Conservation (phyloP, 2,888 invertebrate species). For the Cataglyphis livida region DNA sequence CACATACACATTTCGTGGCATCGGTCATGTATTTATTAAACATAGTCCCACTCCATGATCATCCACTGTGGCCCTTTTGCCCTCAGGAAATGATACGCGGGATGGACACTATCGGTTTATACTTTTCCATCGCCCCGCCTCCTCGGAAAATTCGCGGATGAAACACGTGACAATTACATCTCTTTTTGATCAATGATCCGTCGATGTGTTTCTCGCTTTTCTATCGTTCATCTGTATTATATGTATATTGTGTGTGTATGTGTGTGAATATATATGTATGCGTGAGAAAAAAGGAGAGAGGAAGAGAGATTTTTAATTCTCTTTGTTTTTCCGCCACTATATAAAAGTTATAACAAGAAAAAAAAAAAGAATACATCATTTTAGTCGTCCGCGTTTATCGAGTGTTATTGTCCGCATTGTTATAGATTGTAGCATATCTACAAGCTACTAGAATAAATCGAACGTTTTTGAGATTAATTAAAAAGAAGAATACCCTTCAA, state of each 20-base stretch:
- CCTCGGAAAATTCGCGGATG: constrained; percentile 30
- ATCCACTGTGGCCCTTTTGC: constrained; percentile 37
- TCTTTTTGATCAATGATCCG: constrained; percentile 34
- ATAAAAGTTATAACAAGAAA: constrained; percentile 10
- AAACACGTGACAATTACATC: constrained; percentile 42
- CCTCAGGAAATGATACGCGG: constrained; percentile 50
- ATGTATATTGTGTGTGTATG: not conserved
- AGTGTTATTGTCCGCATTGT: constrained; percentile 17
- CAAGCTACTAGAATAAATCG: constrained; percentile 1
- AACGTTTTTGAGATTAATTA: constrained; percentile 4
- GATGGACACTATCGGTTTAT: constrained; percentile 45
- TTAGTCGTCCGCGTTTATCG: not conserved
- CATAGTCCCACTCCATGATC: constrained; percentile 61
- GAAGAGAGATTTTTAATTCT: not conserved
- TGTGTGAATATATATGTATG: not conserved
- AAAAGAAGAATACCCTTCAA: not conserved
- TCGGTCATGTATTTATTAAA: constrained; percentile 79
- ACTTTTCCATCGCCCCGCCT: constrained; percentile 23
- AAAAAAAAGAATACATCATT: not conserved
- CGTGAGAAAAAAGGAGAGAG: not conserved
- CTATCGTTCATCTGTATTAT: not conserved
- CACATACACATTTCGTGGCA: constrained; percentile 56
- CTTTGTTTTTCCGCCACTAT: not conserved
- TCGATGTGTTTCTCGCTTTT: constrained; percentile 22
- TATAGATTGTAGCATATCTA: constrained; percentile 6